Evolutionary conservation across 2,888 invertebrate species (phyloP), one percentile per base, ranked within the genome.

Genomic region (Lomographa bimaculata): DNA sequence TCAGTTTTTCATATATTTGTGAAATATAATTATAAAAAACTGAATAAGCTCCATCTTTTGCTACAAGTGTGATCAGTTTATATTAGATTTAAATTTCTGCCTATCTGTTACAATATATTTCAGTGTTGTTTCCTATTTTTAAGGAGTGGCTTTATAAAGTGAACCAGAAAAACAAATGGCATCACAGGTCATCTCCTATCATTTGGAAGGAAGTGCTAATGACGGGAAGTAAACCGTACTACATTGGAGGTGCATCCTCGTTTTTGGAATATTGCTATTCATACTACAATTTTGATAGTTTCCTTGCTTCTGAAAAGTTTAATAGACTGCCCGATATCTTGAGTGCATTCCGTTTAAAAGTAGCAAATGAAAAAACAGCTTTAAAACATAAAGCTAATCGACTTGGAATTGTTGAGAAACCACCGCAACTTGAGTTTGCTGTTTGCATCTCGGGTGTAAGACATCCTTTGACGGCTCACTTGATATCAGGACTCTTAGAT

Each of bases 261-360:
- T 93, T 93, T 78, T 86, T 91, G 74, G 91, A 92, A 63, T 92
- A 92, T 53, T 87, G 91, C 52, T 82, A 90, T 64, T 90, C 91
- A 17, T 92, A 92, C 70, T 93, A 93, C 54, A 52, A 79, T 18
- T 78, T 86, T 46, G 82, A 86, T 53, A 51, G 65, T 4, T 81
- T 76, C 52, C 48, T 82, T 27, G 52, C 71, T 4, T 43, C 67
- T 17, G 69, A 77, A 19, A 79, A 71, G 55, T 71, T 76, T 39
- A 61, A 72, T 43, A 64, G 64, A 7, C 54, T 86, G 12, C 48
- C 72, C 1, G 50, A 67, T 5, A 81, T 73, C 37, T 62, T 65
- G 43, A 39, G 2, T 48, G 12, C 84, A 86, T 80, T 62, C 36
- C 54, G 71, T 43, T 68, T 54, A 20, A 82, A 77, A 52, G 2